Percentiles rank a stretch among this genome's conserved stretches.
phyloP scores from a whole-genome alignment of 1,140 invertebrate genomes.

The Bombus superbus region DNA sequence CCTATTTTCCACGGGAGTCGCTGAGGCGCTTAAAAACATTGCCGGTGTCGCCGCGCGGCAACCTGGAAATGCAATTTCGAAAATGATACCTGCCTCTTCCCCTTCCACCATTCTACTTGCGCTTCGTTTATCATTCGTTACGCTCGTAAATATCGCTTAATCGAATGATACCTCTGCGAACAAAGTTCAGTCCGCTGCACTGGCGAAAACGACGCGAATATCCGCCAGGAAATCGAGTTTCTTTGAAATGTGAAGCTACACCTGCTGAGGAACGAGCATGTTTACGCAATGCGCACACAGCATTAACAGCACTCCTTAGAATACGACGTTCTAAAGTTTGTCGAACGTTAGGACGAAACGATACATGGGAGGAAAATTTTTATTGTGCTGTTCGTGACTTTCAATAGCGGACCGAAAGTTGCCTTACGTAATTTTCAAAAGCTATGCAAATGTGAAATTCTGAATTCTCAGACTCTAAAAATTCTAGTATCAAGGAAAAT shows the following conservation, averaged over 20 bases:
- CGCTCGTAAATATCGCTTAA: slow-evolving; percentile 43
- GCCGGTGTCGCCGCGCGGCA: neutral
- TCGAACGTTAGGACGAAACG: too few relatives aligned
- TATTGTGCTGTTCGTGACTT: too few relatives aligned
- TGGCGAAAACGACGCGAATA: too few relatives aligned
- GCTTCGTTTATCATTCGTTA: slow-evolving; percentile 40
- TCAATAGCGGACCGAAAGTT: too few relatives aligned
- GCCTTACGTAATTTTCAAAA: too few relatives aligned
- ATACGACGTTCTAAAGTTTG: too few relatives aligned
- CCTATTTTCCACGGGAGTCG: slow-evolving; percentile 45
- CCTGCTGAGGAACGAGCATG: neutral
- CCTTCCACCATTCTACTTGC: neutral
- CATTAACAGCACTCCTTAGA: too few relatives aligned
- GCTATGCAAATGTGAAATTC: too few relatives aligned
- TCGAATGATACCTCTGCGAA: neutral
- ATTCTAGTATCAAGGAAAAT: too few relatives aligned
- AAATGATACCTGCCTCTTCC: slow-evolving; percentile 11
- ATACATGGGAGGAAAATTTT: too few relatives aligned
- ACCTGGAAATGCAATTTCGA: slow-evolving; percentile 44
- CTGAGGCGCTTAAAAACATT: slow-evolving; percentile 49
- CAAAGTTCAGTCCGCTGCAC: neutral
- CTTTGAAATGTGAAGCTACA: slow-evolving; percentile 1
- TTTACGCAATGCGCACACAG: neutral
- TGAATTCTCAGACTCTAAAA: too few relatives aligned
- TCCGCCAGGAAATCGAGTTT: slow-evolving; percentile 12